Percentiles rank a stretch among this genome's conserved stretches.
Conservation (phyloP, 2,888 invertebrate species). For the Chironomus tentans region DNA sequence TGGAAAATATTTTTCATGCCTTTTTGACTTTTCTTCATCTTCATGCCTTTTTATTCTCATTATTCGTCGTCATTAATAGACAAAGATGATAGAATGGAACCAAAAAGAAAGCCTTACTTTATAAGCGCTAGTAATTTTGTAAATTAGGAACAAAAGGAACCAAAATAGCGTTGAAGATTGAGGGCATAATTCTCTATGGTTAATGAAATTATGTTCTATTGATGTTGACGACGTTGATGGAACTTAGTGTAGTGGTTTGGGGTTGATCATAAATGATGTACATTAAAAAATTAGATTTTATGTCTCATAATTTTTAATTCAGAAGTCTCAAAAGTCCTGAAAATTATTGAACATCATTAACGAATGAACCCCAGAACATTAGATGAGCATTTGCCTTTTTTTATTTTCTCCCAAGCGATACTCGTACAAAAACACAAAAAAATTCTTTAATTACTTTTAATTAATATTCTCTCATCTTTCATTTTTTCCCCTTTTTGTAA, state of each 20-base stretch:
- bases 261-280: background rate
- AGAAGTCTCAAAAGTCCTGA: too few relatives aligned
- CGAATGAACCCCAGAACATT: background rate
- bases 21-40: background rate
- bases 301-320: too few relatives aligned
- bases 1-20: background rate
- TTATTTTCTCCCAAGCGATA: background rate
- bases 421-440: background rate
- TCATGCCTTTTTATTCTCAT: background rate
- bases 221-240: background rate
- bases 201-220: too few relatives aligned
- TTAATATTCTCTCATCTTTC: slow-evolving; percentile 17
- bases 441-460: slow-evolving; percentile 16
- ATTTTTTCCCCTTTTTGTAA: background rate
- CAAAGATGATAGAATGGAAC: too few relatives aligned
- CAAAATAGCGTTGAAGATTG: too few relatives aligned
- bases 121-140: background rate
- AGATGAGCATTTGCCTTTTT: background rate
- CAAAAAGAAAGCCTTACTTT: background rate
- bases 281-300: too few relatives aligned
- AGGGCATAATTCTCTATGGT: background rate
- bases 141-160: background rate
- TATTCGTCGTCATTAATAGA: background rate
- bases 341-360: too few relatives aligned
- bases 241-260: background rate